Evolutionary conservation across 2,113 vertebrate genomes (phyloP).

Genomic region (Calypte anna): DNA sequence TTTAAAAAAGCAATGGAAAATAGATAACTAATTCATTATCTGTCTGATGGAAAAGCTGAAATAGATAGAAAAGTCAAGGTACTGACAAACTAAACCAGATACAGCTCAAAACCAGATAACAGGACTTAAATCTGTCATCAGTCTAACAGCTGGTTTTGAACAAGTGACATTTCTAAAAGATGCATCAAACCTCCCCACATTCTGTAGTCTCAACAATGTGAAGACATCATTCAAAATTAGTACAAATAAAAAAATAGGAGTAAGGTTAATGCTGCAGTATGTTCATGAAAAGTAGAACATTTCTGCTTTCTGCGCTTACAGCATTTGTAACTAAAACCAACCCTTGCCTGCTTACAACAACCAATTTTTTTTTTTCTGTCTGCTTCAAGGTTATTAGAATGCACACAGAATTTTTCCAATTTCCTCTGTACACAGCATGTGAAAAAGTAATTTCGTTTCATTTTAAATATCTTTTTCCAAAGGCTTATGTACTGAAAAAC

Average conservation of each 20-base stretch:
- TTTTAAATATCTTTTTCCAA: constrained; percentile 3
- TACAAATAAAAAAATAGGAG: not conserved
- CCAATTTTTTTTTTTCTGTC: not conserved
- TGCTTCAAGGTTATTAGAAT: not conserved
- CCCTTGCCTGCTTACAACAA: not conserved
- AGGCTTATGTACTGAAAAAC: not conserved
- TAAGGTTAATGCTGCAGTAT: not conserved
- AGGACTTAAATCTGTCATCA: not conserved
- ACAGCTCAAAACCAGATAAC: not conserved
- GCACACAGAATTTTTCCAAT: not conserved
- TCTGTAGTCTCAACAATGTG: not conserved
- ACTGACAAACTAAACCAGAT: not conserved
- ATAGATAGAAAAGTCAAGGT: not conserved
- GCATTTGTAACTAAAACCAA: not conserved
- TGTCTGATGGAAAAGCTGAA: not conserved
- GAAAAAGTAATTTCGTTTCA: not conserved
- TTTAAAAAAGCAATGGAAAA: not conserved
- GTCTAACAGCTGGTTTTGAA: not conserved
- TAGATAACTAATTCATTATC: not conserved
- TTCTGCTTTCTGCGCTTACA: not conserved
- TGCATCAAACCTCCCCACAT: not conserved
- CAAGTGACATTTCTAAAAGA: not conserved
- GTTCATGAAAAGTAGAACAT: not conserved
- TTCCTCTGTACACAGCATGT: not conserved
- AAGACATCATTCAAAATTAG: not conserved